Evolutionary conservation across 2,888 invertebrate genomes (phyloP).

Genomic region (Saturnia pavonia): DNA sequence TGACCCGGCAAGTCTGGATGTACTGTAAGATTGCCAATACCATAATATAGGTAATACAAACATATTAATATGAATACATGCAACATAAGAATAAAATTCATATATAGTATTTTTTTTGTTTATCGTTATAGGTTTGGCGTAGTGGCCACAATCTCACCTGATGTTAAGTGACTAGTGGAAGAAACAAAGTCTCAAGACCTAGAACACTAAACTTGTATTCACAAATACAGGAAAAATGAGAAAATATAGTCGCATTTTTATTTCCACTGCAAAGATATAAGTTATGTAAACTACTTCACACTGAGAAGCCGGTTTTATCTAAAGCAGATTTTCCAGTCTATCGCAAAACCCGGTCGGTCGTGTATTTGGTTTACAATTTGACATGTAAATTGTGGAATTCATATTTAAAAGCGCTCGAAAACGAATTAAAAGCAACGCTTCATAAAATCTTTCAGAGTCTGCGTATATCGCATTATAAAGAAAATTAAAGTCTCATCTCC

Average conservation of each 20-base stretch:
- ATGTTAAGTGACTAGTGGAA: too few species aligned
- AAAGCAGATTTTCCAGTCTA: constrained; percentile 49
- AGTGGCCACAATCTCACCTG: too few species aligned
- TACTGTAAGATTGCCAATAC: too few species aligned
- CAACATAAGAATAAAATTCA: constrained; percentile 3
- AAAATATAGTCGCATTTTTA: constrained; percentile 57
- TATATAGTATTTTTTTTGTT: not conserved
- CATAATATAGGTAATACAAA: not conserved
- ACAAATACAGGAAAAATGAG: constrained; percentile 38
- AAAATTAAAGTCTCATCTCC: constrained; percentile 45
- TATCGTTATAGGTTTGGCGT: too few species aligned
- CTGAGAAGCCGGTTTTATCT: constrained; percentile 52
- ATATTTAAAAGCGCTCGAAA: constrained; percentile 58
- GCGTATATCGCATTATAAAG: constrained; percentile 52
- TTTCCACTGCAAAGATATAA: constrained; percentile 37
- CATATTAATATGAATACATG: not conserved
- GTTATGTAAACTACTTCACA: constrained; percentile 59
- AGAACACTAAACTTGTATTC: constrained; percentile 1
- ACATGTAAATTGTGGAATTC: constrained; percentile 65
- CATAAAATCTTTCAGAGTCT: constrained; percentile 51
- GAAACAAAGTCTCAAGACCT: constrained; percentile 10
- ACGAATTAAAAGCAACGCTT: constrained; percentile 57
- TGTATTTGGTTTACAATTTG: constrained; percentile 69
- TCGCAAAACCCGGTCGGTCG: constrained; percentile 38
- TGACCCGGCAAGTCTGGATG: too few species aligned